phyloP scores from a whole-genome alignment of 2,113 vertebrate genomes.

The Ageneiosus marmoratus region DNA sequence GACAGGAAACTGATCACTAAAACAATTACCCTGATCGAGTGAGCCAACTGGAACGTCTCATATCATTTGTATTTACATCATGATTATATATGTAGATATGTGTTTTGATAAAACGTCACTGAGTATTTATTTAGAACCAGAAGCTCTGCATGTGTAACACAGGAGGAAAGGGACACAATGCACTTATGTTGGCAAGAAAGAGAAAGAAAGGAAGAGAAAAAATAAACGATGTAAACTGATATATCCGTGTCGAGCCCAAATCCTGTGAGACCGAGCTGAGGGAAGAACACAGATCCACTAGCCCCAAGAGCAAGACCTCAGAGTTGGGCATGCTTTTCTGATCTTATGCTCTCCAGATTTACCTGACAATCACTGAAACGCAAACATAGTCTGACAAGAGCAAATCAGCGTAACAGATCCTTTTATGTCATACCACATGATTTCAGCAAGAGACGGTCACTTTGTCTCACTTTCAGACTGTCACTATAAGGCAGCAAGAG shows the following conservation, averaged over 20 bases:
- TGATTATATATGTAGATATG: slow-evolving; percentile 42
- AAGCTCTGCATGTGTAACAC: not conserved
- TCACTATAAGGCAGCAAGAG: not conserved
- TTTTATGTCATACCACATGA: slow-evolving; percentile 47
- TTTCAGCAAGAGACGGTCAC: slow-evolving; percentile 36
- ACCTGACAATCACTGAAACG: slow-evolving; percentile 43
- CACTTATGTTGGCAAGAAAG: not conserved
- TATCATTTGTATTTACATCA: slow-evolving; percentile 42
- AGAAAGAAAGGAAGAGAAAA: not conserved
- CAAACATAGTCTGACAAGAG: slow-evolving; percentile 51
- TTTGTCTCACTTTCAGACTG: slow-evolving; percentile 40
- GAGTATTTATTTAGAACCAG: slow-evolving; percentile 24
- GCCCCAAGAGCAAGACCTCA: not conserved
- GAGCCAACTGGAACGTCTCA: slow-evolving; percentile 34
- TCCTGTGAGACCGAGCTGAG: not conserved
- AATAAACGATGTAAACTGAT: not conserved
- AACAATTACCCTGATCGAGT: slow-evolving; percentile 48
- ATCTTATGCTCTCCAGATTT: not conserved
- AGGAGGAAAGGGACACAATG: not conserved
- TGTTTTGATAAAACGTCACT: slow-evolving; percentile 40
- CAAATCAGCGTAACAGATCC: slow-evolving; percentile 47
- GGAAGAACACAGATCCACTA: not conserved
- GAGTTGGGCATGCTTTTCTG: slow-evolving; percentile 2
- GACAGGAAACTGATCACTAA: slow-evolving; percentile 43
- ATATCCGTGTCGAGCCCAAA: not conserved